Evolutionary conservation across 37 sponge, comb jelly and placozoan genomes (phyloP), one percentile per base, ranked within the genome.

Genomic region (Halisarca cf. caerulea): DNA sequence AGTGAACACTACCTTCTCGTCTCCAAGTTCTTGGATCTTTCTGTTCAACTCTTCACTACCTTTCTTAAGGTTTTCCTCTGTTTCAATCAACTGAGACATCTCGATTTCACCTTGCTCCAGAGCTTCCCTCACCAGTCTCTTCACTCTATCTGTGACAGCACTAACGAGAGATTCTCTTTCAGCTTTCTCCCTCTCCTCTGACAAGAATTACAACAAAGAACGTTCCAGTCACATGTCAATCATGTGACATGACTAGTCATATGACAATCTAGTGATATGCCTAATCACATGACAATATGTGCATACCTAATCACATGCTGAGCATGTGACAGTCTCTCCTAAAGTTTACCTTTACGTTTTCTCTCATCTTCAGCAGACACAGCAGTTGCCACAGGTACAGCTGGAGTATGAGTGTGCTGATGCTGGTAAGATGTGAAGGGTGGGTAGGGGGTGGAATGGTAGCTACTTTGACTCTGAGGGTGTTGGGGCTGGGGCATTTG

Each of bases 111-210:
- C 88, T 51, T 86, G 59, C 35, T 87, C 86, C 80, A 94, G 58
- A 2, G 87, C 86, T 55, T 92, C 79, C 28, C 78, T 81, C 43
- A 97, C 81, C 54, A 90, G 95, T 68, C 88, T 69, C 21, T 91
- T 80, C n/a, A 97, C 83, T 84, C 87, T 91, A 33, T 97, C 93
- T 41, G 95, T 87, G 43, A 97, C 97, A 30, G 92, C 89, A 27
- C 88, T 69, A 34, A 86, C 79, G 66, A 97, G 85, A 57, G 95
- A 95, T 35, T 89, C 83, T 15, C 95, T 58, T 75, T 88, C 74
- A 7, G 74, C 85, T 39, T 78, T 55, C 84, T 86, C 82, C 23
- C 39, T 40, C 71, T 85, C 84, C 80, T n/a, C n/a, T 58, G 21
- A 28, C 28, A n/a, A 39, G 54, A 44, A 59, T 43, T 38, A 39